Base-by-base conservation (phyloP, 2,797 vertebrate genomes). In the Sylvilagus floridanus region DNA sequence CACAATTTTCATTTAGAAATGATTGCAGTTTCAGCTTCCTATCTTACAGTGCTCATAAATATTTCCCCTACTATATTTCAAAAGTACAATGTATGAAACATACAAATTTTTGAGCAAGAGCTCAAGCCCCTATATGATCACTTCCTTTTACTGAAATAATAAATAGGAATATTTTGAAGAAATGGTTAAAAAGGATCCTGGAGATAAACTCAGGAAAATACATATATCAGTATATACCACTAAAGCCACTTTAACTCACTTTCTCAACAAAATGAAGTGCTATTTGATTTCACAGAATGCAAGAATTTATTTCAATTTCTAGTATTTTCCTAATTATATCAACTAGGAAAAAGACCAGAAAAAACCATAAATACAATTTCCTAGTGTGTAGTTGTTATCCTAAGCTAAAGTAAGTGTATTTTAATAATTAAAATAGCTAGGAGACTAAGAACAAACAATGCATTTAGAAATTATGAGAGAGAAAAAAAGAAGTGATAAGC, bases 1-100 rank as follows among this genome's bases (percentile, higher is more conserved):
- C 97, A 98, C 98, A 97, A 98, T 98, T 98, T 98, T 98, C 97
- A 98, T 97, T 98, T 98, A 98, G 97, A 97, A 98, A 98, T 66
- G 91, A 97, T 96, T 97, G 96, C 96, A 98, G 94, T 98, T 98
- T 97, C 95, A 96, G 97, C 93, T 98, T 97, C 96, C 60, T 97
- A 98, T 98, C 97, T 97, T 97, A 97, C 94, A 95, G 96, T 95
- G 91, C 96, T 98, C 97, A 89, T 98, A 98, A 98, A 98, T 98
- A 98, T 98, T 98, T 98, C 62, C 72, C 82, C 94, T 92, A 96
- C 95, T 97, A 96, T 98, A 98, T 97, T 97, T 98, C 95, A 97
- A 84, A 97, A 97, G 95, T 84, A 97, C 91, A 94, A 92, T 92
- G 71, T 72, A 92, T 90, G 62, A 95, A 96, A 96, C 96, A 57